A percentile compares a stretch with the other conserved stretches of the same genome.
Conservation (phyloP, 2,888 invertebrate species). For the Callinectes sapidus region DNA sequence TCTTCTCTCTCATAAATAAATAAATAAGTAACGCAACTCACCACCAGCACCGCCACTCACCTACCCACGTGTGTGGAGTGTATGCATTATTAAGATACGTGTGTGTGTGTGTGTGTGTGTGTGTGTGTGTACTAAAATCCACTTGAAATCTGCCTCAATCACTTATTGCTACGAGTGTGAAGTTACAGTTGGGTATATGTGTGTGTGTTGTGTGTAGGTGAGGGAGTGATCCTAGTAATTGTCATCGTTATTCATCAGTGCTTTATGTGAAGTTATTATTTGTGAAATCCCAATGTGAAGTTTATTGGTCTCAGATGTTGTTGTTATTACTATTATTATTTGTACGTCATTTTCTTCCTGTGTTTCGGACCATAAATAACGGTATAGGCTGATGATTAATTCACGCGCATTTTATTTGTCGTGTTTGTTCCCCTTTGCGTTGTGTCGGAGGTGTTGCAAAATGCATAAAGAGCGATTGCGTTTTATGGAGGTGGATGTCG, state of each 20-base stretch:
- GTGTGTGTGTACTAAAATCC: background rate
- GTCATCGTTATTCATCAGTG: too few relatives aligned
- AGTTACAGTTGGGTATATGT: background rate
- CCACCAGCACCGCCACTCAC: background rate
- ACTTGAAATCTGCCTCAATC: background rate
- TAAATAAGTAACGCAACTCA: background rate
- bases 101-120: conserved; percentile 23
- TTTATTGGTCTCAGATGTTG: background rate
- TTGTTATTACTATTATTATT: background rate
- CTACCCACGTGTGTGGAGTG: background rate
- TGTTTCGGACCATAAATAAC: background rate
- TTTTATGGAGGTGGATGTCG: background rate
- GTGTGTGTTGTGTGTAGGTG: background rate
- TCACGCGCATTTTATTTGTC: background rate
- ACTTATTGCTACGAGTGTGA: background rate
- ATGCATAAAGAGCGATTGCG: conserved; percentile 1
- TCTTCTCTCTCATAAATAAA: background rate
- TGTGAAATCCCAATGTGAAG: background rate
- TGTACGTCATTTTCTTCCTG: background rate
- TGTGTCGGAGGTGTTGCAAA: background rate
- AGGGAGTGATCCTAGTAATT: background rate
- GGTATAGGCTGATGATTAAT: background rate
- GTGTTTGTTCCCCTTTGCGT: background rate
- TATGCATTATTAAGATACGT: conserved; percentile 6
- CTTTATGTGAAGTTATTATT: background rate